These are phyloP conservation scores for Dicyrtoma fusca DNA, from an alignment of 2,888 invertebrate species.

Conservation along the genomic window DNA sequence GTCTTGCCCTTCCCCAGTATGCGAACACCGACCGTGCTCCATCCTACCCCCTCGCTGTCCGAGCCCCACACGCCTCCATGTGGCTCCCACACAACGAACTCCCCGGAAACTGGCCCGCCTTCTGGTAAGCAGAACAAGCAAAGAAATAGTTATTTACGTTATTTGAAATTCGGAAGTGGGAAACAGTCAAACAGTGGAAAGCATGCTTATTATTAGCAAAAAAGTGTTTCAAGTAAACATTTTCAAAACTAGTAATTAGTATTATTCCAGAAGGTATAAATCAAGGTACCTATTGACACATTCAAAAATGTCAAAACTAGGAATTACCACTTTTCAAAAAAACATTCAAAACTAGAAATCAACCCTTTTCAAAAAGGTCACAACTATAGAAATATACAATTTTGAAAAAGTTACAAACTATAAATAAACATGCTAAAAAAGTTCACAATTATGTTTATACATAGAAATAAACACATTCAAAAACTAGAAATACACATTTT, in stretches of 20 bases:
- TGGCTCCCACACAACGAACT: conserved; percentile 48
- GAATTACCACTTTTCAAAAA: too few relatives aligned
- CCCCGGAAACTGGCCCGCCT: conserved; percentile 51
- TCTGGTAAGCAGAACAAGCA: conserved; percentile 40
- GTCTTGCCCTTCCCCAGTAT: conserved; percentile 1
- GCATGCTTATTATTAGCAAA: too few relatives aligned
- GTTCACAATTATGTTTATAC: too few relatives aligned
- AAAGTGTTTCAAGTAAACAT: background rate
- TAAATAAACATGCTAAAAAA: too few relatives aligned
- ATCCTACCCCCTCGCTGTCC: conserved; percentile 43
- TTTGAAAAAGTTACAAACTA: too few relatives aligned
- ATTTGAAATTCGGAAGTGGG: background rate
- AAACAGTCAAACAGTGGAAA: background rate
- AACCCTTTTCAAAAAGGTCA: too few relatives aligned
- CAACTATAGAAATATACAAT: too few relatives aligned
- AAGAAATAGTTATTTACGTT: background rate
- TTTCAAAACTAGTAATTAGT: background rate
- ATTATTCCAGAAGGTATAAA: too few relatives aligned
- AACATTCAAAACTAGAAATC: too few relatives aligned
- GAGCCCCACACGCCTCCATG: conserved; percentile 42
- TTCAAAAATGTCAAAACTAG: background rate
- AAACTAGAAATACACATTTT: too few relatives aligned
- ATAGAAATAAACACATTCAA: too few relatives aligned
- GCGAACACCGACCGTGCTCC: conserved; percentile 42
- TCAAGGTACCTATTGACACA: too few relatives aligned